A percentile compares a stretch with the other conserved stretches of the same genome.
Evolutionary conservation across 2,888 invertebrate genomes (phyloP).

Genomic region (Platynereis dumerilii): DNA sequence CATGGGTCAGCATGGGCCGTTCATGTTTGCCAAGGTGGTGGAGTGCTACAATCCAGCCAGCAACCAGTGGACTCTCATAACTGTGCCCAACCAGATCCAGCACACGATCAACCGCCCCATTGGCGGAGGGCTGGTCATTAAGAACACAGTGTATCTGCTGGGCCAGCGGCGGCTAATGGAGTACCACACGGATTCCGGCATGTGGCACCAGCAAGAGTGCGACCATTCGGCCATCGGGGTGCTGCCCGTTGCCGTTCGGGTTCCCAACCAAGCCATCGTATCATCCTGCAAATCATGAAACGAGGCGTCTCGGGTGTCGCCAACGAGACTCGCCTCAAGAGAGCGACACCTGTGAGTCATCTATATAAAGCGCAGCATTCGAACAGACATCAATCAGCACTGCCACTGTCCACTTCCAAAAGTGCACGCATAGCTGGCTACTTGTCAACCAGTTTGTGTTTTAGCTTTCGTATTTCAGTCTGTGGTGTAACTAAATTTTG

Average conservation of each 20-base stretch:
- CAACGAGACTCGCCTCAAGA: too few species aligned
- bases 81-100: slow-evolving; percentile 14
- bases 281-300: too few species aligned
- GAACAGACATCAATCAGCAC: too few species aligned
- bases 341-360: too few species aligned
- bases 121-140: slow-evolving; percentile 14
- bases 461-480: too few species aligned
- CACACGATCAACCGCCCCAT: slow-evolving; percentile 19
- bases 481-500: too few species aligned
- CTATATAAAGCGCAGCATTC: too few species aligned
- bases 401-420: too few species aligned
- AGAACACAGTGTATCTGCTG: slow-evolving; percentile 16
- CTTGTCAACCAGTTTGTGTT: too few species aligned
- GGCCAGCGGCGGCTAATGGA: slow-evolving; percentile 9
- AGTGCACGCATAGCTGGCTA: too few species aligned
- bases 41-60: slow-evolving; percentile 16
- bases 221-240: slow-evolving; percentile 14
- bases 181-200: slow-evolving; percentile 14
- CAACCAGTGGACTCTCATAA: slow-evolving; percentile 23
- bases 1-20: slow-evolving; percentile 4
- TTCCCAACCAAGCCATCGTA: slow-evolving; percentile 2
- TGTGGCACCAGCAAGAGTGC: slow-evolving; percentile 16
- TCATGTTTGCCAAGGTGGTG: slow-evolving; percentile 20
- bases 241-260: slow-evolving; percentile 7
- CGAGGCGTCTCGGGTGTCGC: too few species aligned